A percentile compares a stretch with the other conserved stretches of the same genome.
Conservation (phyloP, 2,113 vertebrate species). For the Nyctereutes procyonoides region DNA sequence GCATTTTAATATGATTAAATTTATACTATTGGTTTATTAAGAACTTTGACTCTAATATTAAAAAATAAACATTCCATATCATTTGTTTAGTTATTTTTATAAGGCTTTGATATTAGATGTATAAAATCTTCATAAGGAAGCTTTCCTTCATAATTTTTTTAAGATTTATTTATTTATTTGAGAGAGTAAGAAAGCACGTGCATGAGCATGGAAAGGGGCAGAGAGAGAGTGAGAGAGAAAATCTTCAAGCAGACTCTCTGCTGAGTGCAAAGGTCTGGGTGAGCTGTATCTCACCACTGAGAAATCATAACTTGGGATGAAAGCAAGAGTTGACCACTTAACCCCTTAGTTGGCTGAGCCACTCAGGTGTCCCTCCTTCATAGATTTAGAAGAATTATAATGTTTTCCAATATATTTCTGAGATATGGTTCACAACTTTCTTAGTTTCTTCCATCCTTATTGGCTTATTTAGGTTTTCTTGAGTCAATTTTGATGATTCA, state of each 20-base stretch:
- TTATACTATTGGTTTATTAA: neutral
- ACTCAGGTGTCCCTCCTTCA: neutral
- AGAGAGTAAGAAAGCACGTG: neutral
- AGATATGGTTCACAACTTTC: neutral
- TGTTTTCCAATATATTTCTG: neutral
- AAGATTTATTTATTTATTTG: neutral
- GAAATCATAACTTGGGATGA: neutral
- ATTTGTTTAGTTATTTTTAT: neutral
- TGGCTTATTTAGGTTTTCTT: neutral
- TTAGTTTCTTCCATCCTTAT: neutral
- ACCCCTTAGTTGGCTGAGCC: neutral
- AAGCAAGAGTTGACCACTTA: neutral
- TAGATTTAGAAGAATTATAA: neutral
- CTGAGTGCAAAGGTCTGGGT: neutral
- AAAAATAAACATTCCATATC: neutral
- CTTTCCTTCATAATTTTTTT: neutral
- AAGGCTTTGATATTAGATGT: neutral
- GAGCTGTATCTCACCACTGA: neutral
- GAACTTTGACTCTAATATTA: neutral
- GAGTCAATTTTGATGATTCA: slow-evolving; percentile 8
- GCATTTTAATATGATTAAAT: neutral
- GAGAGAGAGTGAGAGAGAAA: neutral
- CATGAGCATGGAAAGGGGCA: neutral
- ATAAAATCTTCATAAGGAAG: neutral
- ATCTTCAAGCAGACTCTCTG: neutral